Percentiles rank a stretch among this genome's conserved stretches.
Evolutionary conservation across 2,113 vertebrate genomes (phyloP).

Genomic region (Sander vitreus): DNA sequence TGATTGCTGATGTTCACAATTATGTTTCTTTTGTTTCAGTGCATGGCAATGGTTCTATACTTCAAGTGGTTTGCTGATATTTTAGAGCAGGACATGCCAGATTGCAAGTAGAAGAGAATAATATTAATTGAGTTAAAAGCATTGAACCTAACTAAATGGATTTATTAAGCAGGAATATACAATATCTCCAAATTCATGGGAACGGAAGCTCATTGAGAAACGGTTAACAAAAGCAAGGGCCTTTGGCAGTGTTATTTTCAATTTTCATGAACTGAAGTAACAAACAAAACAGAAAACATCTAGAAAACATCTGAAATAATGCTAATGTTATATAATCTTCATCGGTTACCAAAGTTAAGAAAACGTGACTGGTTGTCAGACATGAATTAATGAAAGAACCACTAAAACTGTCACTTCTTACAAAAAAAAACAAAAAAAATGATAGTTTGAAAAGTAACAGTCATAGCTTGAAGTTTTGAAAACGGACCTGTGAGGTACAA

Average conservation of each 20-base stretch:
- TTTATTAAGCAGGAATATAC: not conserved
- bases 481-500: conserved; percentile 88
- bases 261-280: too few species aligned
- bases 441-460: not conserved
- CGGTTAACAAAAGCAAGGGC: not conserved
- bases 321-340: not conserved
- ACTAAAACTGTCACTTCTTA: not conserved
- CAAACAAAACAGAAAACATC: too few species aligned
- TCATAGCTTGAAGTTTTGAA: not conserved
- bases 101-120: not conserved
- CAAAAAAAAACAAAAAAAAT: not conserved
- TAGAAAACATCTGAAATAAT: not conserved
- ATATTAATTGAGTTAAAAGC: not conserved
- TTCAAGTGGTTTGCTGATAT: not conserved
- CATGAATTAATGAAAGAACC: not conserved
- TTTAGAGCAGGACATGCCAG: too few species aligned
- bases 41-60: too few species aligned
- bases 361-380: not conserved
- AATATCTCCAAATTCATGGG: not conserved
- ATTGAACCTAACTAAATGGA: not conserved
- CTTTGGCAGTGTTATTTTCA: not conserved
- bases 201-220: not conserved
- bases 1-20: not conserved
- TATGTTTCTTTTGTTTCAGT: not conserved
- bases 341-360: not conserved